Evolutionary conservation across 1,140 invertebrate genomes (phyloP), one percentile per base, ranked within the genome.

Genomic region (Alviniconcha marisindica): DNA sequence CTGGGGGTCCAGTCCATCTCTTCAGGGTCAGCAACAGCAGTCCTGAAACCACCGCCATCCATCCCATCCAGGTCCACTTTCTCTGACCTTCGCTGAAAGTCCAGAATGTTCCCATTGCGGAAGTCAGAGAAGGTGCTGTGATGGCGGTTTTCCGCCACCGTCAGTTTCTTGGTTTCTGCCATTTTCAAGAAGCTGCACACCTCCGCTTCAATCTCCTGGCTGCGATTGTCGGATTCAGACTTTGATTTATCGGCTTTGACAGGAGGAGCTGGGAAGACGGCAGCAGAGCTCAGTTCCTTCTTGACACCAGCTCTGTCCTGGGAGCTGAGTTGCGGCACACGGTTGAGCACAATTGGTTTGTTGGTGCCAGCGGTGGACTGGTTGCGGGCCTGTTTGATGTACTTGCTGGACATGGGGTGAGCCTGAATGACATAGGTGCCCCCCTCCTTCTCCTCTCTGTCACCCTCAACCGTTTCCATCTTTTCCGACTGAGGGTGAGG

Each of bases 101-200:
- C 87, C 51, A 87, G 56, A 78, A 85, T 83, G 76, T 87, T 86
- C 4, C 83, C 80, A n/a, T 83, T 86, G 42, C 88, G 86, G 74
- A 90, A 90, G 83, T 90, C 89, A 0, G 87, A 83, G 81, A 90
- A 90, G 18, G 87, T 90, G 15, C 82, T 87, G 33, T 86, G 85
- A 85, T 90, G 89, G 42, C 87, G 88, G 40, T 81, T 87, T 24
- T 90, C 87, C 14, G 56, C 36, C 56, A 80, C 40, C 3, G 56
- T 28, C 78, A 63, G 78, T 31, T 80, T 80, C 56, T 69, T 66
- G 78, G 56, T 66, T 24, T 80, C 78, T 1, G 78, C 78, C 56
- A 80, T 42, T 31, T 80, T 80, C 56, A 80, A 21, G 33, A 63
- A 80, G 60, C 60, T 80, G 54, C 60, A 38, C 78, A 80, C 56